Percentiles rank a stretch among this genome's conserved stretches.
These are phyloP conservation scores for Stegophylla sp. DNA, from an alignment of 2,888 invertebrate genomes.

Conservation along the genomic window DNA sequence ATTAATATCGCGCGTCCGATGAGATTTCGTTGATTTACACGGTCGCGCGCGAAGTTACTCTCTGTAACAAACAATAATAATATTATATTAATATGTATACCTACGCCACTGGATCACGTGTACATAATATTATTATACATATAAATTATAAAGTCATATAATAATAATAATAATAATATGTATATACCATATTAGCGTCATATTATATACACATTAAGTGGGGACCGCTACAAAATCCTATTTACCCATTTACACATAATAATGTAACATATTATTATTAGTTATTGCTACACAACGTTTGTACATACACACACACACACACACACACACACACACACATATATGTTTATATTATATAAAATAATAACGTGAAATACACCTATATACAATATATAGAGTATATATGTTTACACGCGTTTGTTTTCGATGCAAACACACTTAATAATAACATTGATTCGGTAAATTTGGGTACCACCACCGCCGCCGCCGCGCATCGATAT, in stretches of 20 bases:
- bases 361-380: background rate
- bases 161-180: too few species aligned
- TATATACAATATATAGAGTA: background rate
- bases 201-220: too few species aligned
- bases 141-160: too few species aligned
- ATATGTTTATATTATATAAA: too few species aligned
- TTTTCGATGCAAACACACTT: conserved; percentile 42
- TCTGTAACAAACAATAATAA: too few species aligned
- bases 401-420: conserved; percentile 5
- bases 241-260: conserved; percentile 10
- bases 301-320: too few species aligned
- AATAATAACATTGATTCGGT: conserved; percentile 53
- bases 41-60: background rate
- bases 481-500: background rate
- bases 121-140: too few species aligned
- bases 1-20: background rate
- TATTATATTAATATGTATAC: too few species aligned
- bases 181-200: too few species aligned
- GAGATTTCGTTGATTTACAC: background rate
- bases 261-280: too few species aligned
- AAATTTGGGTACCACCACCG: conserved; percentile 27
- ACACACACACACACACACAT: too few species aligned
- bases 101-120: too few species aligned
- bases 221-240: background rate
- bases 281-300: background rate